Evolutionary conservation across 2,797 vertebrate genomes (phyloP), one percentile per base, ranked within the genome.

Genomic region (Tamandua tetradactyla): DNA sequence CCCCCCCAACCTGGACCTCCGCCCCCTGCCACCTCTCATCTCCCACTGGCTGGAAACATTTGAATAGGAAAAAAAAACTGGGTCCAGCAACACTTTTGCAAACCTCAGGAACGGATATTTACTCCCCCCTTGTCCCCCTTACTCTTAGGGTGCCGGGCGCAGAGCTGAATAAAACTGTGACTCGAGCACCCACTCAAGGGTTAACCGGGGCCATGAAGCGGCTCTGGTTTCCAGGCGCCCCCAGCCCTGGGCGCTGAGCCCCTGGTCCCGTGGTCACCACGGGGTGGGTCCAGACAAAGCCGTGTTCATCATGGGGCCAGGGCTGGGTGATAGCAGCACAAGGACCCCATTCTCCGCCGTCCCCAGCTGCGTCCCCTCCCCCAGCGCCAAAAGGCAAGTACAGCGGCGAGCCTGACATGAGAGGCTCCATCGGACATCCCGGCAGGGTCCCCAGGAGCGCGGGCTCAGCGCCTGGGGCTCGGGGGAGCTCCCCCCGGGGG

Each of bases 291-390:
- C 49, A 52, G 49, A 52, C 49, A 52, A 52, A 52, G 49, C 49
- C 15, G 49, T 52, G 49, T 52, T 52, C 49, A 52, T 52, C 49
- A 52, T 18, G 10, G 17, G 49, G 49, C 49, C 49, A 52, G 49
- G 49, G 49, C 14, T 52, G 49, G 87, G 85, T 66, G 94, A 94
- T 44, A 80, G 78, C 32, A 47, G 87, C 78, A 97, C 97, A 97
- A 97, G 96, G 96, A 86, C 92, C 94, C 91, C 91, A 95, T 97
- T 97, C 96, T 97, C 94, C 49, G 57, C 61, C 5, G n/a, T 93
- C 92, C 87, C 93, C 97, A 97, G 96, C 97, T 97, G 97, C 47
- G 25, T 93, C 83, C 93, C 96, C 96, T 94, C 96, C 96, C 93
- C 96, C 96, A 69, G 82, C 3, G 15, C 71, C 42, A 44, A 47